These are phyloP conservation scores for Luperina nickerlii DNA, from an alignment of 2,888 invertebrate genomes.

Conservation along the genomic window DNA sequence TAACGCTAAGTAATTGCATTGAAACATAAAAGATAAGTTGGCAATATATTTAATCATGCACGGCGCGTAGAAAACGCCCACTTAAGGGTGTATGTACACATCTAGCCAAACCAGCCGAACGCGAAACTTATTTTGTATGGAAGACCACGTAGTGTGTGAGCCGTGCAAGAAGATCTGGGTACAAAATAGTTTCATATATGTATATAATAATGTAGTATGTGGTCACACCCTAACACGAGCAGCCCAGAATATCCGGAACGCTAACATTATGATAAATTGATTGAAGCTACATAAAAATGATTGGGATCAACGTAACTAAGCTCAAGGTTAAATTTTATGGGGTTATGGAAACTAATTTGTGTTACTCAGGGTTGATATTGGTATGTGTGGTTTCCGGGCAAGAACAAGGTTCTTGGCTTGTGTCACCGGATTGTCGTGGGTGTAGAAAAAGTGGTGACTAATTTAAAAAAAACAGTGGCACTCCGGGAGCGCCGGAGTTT, in stretches of 20 bases:
- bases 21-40: constrained; percentile 62
- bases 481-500: too few relatives aligned
- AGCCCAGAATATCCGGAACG: constrained; percentile 59
- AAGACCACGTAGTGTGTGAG: constrained; percentile 5
- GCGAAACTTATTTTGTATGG: constrained; percentile 45
- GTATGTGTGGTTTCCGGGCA: constrained; percentile 36
- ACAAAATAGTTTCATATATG: constrained; percentile 25
- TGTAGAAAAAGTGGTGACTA: constrained; percentile 25
- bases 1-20: constrained; percentile 65
- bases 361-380: constrained; percentile 24
- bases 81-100: constrained; percentile 48
- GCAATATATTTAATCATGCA: constrained; percentile 63
- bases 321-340: constrained; percentile 59
- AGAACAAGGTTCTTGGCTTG: constrained; percentile 6
- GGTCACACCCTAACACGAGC: constrained; percentile 47
- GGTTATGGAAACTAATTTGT: constrained; percentile 37
- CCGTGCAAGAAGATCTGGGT: constrained; percentile 24
- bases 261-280: constrained; percentile 68
- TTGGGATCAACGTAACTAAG: constrained; percentile 63
- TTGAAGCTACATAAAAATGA: constrained; percentile 60
- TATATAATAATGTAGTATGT: constrained; percentile 3
- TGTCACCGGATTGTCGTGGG: constrained; percentile 22
- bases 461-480: not conserved
- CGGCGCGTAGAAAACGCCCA: constrained; percentile 58
- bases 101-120: not conserved